Evolutionary conservation across 2,797 vertebrate genomes (phyloP), one percentile per base, ranked within the genome.

Genomic region (Galaxias olidus): DNA sequence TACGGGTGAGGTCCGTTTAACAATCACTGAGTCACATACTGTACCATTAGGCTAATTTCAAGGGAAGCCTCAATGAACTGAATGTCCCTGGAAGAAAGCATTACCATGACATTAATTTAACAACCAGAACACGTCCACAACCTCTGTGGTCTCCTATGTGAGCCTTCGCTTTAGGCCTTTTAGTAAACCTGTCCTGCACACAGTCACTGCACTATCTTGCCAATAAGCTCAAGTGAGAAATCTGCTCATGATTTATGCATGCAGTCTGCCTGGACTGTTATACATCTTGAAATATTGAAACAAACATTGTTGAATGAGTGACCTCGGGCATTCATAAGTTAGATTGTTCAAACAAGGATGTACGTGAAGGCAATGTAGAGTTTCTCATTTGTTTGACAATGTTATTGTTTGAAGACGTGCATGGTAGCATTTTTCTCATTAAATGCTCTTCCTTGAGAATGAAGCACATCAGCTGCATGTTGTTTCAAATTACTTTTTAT

Each of bases 201-300:
- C 50, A 53, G 49, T 50, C 40, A 11, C 17, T 55, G 51, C 20
- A 53, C 49, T n/a, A 45, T 30, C 18, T 53, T 15, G 19, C 49
- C 15, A 57, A 54, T 61, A 66, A 75, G 40, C 46, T 40, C 10
- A n/a, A 17, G 55, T 69, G 15, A 63, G 54, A 69, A 56, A 55
- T 46, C 47, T 11, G 50, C 69, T 48, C 56, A 72, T 82, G 18
- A 57, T 71, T 78, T 64, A 76, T 64, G 67, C 50, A 80, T 80
- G 63, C 59, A 64, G 49, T 72, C 61, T 59, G 64, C 59, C 65
- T 65, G 51, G 70, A 40, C 41, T 60, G 14, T 66, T 63, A 69
- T 63, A 55, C 58, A 55, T 20, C 45, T 49, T 71, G 40, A 69
- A 65, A 76, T 73, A 79, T 79, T 67, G 55, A 69, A 71, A 69